Conservation (phyloP, 2,113 vertebrate genomes). For the Tachysurus vachellii region DNA sequence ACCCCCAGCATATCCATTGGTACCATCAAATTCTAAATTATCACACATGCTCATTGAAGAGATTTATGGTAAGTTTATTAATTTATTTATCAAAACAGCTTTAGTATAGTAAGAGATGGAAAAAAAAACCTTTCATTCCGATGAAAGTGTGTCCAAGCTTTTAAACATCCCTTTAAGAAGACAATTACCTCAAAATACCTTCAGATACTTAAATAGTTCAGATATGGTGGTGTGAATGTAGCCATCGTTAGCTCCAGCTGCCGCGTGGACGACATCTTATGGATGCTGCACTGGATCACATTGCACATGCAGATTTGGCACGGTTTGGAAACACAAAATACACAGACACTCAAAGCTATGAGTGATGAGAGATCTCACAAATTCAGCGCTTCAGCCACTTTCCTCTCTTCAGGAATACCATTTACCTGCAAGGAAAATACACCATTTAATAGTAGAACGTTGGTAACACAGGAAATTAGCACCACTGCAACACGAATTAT, state of each 20-base stretch:
- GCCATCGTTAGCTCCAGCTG: background rate
- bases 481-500: conserved; percentile 22
- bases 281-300: conserved; percentile 18
- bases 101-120: conserved; percentile 14
- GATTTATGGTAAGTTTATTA: conserved; percentile 13
- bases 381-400: conserved; percentile 92
- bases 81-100: conserved; percentile 50
- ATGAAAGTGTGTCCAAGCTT: background rate
- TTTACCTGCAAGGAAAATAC: conserved; percentile 83
- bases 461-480: conserved; percentile 1
- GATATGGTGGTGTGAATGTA: background rate
- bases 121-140: background rate
- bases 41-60: background rate
- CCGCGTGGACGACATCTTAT: background rate
- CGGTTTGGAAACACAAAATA: conserved; percentile 47
- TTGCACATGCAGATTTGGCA: conserved; percentile 66
- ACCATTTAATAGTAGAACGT: background rate
- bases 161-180: conserved; percentile 23
- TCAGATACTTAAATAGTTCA: conserved; percentile 1
- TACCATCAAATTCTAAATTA: background rate
- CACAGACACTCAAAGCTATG: background rate
- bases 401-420: conserved; percentile 99
- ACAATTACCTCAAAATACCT: background rate
- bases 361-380: conserved; percentile 71
- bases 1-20: background rate